Evolutionary conservation across 1,140 invertebrate species (phyloP).

Genomic region (Chionoecetes opilio): DNA sequence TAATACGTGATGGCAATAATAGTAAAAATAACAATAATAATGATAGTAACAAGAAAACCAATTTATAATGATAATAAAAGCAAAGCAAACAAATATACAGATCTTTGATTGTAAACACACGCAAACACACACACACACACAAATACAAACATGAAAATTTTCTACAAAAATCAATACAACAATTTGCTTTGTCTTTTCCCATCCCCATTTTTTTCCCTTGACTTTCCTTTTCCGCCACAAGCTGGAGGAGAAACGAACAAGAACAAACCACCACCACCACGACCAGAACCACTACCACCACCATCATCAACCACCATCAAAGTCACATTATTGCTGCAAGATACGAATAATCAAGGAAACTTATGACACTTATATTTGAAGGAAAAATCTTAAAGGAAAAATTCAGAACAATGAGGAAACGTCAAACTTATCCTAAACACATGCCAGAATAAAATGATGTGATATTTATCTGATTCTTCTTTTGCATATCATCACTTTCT

Average conservation of each 20-base stretch:
- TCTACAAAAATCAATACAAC: neutral
- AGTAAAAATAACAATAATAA: conserved; percentile 33
- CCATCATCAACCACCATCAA: neutral
- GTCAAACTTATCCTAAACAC: neutral
- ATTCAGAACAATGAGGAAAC: neutral
- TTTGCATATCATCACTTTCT: neutral
- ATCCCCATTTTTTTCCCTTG: neutral
- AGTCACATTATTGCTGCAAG: neutral
- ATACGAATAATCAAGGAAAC: neutral
- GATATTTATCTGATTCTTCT: neutral
- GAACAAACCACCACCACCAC: neutral
- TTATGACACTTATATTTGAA: neutral
- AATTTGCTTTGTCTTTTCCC: neutral
- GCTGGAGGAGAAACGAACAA: neutral
- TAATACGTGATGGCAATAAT: conserved; percentile 35
- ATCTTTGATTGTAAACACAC: neutral
- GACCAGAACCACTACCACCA: neutral
- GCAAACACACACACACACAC: neutral
- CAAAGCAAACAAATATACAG: neutral
- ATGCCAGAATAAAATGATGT: neutral
- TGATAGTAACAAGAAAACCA: neutral
- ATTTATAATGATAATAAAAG: neutral
- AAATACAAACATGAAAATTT: too few species aligned
- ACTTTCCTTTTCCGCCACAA: neutral
- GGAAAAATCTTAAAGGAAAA: neutral